Evolutionary conservation across 2,888 invertebrate species (phyloP), one percentile per base, ranked within the genome.

Genomic region (Heliothis peltigera): DNA sequence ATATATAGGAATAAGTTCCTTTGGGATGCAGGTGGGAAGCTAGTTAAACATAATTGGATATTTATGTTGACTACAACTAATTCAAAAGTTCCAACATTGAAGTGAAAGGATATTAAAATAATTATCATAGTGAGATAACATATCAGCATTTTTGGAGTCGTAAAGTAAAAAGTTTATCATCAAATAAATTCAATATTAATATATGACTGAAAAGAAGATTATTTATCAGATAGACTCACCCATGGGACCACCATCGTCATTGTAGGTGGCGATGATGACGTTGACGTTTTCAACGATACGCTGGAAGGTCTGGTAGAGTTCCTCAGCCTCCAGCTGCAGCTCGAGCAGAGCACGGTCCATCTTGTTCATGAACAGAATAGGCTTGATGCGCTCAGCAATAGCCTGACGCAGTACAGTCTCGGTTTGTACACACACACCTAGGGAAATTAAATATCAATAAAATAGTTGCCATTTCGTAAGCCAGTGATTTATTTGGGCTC

Each of bases 291-390:
- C 99, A 84, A 99, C 99, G 89, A 99, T 99, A 96, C 99, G 98
- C 95, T 99, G 99, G 97, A 99, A 99, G 86, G 98, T 99, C 95
- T 99, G 99, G 95, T 98, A 99, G 62, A 99, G 96, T 90, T 99
- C 99, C 94, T 99, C 99, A 77, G 98, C 97, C 71, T 98, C 99
- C 85, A 99, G 95, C 91, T 99, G 99, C 89, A 99, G 95, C 94
- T 99, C 99, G 43, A 99, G 96, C 68, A 99, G 96, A 81, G 99
- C 99, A 84, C 99, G 98, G 96, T 99, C 99, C 99, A 99, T 99
- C 96, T 99, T 99, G 98, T 99, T 99, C 99, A 99, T 99, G 97
- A 99, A 99, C 86, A 99, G 96, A 82, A 99, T 98, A 63, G 99
- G 99, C 97, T 99, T 99, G 88, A 99, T 99, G 89, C 99, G 98